Conservation (phyloP, 1,140 invertebrate species). For the Drosophila hydei region DNA sequence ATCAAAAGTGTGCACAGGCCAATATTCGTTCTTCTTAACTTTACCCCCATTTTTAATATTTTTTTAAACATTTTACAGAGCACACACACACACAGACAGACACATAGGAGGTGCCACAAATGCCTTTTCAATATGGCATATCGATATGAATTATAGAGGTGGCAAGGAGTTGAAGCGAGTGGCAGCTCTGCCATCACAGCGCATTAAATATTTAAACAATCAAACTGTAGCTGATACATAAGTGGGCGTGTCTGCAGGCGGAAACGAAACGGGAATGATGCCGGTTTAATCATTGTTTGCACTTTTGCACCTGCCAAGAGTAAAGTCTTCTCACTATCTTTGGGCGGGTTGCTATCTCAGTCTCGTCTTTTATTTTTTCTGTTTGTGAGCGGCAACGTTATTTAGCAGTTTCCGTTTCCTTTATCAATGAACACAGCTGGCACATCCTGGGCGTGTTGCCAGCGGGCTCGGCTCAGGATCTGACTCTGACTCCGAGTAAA, state of each 20-base stretch:
- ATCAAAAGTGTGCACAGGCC: background rate
- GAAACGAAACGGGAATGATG: conserved; percentile 14
- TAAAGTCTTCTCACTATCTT: background rate
- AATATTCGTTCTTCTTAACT: background rate
- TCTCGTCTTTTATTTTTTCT: conserved; percentile 5
- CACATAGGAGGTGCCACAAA: background rate
- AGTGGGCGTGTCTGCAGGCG: conserved; percentile 11
- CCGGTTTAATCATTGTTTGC: conserved; percentile 62
- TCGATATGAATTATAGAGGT: conserved; percentile 44
- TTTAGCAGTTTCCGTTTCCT: conserved; percentile 78
- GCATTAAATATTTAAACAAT: conserved; percentile 79
- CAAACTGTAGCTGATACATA: conserved; percentile 54
- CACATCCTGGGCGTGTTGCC: conserved; percentile 53
- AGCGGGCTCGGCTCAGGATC: conserved; percentile 9
- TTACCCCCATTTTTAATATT: background rate
- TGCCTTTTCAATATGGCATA: conserved; percentile 7
- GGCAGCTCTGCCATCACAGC: conserved; percentile 55
- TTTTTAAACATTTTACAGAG: background rate
- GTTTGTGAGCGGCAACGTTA: conserved; percentile 59
- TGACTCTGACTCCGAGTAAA: background rate
- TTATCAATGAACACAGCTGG: conserved; percentile 68
- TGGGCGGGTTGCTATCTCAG: background rate
- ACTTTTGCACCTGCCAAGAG: conserved; percentile 69
- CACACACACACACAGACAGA: background rate
- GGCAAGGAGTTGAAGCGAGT: conserved; percentile 8